These are phyloP conservation scores for Syngnathus floridae DNA, from an alignment of 2,113 vertebrate species.

Conservation along the genomic window DNA sequence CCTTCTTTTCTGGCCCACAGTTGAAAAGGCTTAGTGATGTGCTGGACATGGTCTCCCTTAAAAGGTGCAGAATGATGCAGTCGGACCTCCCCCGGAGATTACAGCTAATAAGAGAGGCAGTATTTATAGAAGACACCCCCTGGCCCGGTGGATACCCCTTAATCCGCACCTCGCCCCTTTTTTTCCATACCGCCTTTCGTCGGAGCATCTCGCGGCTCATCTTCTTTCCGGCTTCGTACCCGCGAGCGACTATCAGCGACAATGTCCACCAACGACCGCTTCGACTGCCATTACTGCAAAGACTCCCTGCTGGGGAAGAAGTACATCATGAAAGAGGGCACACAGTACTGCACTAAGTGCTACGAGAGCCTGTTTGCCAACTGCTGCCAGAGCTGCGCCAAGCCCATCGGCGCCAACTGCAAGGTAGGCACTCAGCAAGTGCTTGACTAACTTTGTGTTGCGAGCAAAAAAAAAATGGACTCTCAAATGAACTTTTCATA, in stretches of 20 bases:
- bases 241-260: constrained; percentile 23
- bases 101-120: constrained; percentile 65
- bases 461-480: too few species aligned
- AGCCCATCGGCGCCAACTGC: constrained; percentile 78
- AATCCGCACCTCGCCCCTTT: constrained; percentile 59
- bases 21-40: constrained; percentile 8
- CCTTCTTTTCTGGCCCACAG: neutral
- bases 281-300: constrained; percentile 88
- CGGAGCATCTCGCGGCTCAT: constrained; percentile 16
- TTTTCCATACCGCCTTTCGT: constrained; percentile 31
- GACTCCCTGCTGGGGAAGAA: constrained; percentile 84
- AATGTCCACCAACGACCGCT: constrained; percentile 72
- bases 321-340: constrained; percentile 81
- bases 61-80: constrained; percentile 67
- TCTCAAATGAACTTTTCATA: too few species aligned
- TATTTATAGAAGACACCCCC: constrained; percentile 75
- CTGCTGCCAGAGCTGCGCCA: constrained; percentile 82
- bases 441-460: too few species aligned
- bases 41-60: constrained; percentile 60
- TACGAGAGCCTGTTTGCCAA: constrained; percentile 86
- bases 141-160: constrained; percentile 52
- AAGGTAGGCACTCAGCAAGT: constrained; percentile 72
- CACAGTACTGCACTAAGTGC: constrained; percentile 82
- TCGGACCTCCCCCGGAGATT: constrained; percentile 65
- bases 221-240: constrained; percentile 25